Evolutionary conservation across 2,888 invertebrate species (phyloP), one percentile per base, ranked within the genome.

Genomic region (Archaeoteleia sp.): DNA sequence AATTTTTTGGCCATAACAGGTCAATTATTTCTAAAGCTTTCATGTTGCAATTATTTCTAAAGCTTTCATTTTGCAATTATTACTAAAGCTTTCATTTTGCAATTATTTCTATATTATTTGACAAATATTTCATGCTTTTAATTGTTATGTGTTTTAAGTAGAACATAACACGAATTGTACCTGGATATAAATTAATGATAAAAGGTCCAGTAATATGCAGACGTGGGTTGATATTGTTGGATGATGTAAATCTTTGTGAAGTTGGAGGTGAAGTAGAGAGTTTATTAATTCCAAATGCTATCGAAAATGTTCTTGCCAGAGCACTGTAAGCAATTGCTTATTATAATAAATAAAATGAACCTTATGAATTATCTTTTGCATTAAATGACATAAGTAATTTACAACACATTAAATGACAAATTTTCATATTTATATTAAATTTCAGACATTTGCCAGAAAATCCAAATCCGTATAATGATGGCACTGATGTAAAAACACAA

Each of bases 231-330:
- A 78, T 95, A 29, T 86, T 93, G 73, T 83, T 94, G 61, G 88
- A 91, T 60, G 89, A 88, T 53, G 83, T 84, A 37, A 86, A 89
- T 42, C 79, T 93, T 2, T 87, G 88, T 67, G 82, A 92, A 55
- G 80, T 93, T 0, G 93, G 93, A 0, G 94, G 94, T 0, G 92
- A 93, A 83, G 91, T 93, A 0, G 91, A 92, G 39, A 88, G 88
- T 48, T 82, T 92, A 15, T 80, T 87, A 0, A 78, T 88, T 0
- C 74, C 86, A 1, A 90, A 92, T 83, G 89, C 90, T 0, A 79
- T 89, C 5, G 89, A 91, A 73, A 90, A 90, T 68, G 81, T 91
- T 3, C 78, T 93, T 35, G 88, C 90, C 1, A 81, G 88, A 73
- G 88, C 87, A 67, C 81, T 92, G 78, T 86, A 80, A 82, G 83